Evolutionary conservation across 2,888 invertebrate genomes (phyloP), one percentile per base, ranked within the genome.

Genomic region (Leptogaster cylindrica): DNA sequence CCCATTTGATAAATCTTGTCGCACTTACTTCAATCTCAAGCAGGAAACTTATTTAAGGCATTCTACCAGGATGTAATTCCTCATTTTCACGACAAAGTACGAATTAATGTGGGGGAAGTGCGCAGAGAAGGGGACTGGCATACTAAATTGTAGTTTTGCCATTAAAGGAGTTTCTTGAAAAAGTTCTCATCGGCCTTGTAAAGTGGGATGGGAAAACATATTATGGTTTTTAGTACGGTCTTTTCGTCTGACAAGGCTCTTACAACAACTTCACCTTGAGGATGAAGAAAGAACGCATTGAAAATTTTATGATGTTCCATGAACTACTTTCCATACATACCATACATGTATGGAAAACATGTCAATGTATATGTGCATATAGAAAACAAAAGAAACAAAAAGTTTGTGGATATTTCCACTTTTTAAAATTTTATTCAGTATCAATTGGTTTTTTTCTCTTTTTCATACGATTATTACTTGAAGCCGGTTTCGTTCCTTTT

Each of bases 301-400:
- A 41, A 41, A 41, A 41, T 14, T 41, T 41, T 41, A 41, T 41
- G 16, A 41, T n/a, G 41, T 41, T 41, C 41, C 41, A 41, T 41
- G 41, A 14, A 41, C 41, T 41, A 41, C 41, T 41, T 41, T 41
- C 10, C 10, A 41, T 41, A n/a, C 7, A 41, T 41, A 18, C 41
- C n/a, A n/a, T n/a, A n/a, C n/a, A n/a, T n/a, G n/a, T n/a, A n/a
- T n/a, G n/a, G n/a, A n/a, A n/a, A n/a, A n/a, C n/a, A n/a, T n/a
- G n/a, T n/a, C n/a, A n/a, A n/a, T n/a, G n/a, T n/a, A n/a, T n/a
- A n/a, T n/a, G n/a, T n/a, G n/a, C n/a, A n/a, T n/a, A n/a, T n/a
- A n/a, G n/a, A n/a, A n/a, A n/a, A n/a, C n/a, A n/a, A n/a, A n/a
- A n/a, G n/a, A n/a, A n/a, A n/a, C n/a, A n/a, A n/a, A n/a, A n/a